Base-by-base conservation (phyloP, 2,797 vertebrate species). In the Macropus fuliginosus region DNA sequence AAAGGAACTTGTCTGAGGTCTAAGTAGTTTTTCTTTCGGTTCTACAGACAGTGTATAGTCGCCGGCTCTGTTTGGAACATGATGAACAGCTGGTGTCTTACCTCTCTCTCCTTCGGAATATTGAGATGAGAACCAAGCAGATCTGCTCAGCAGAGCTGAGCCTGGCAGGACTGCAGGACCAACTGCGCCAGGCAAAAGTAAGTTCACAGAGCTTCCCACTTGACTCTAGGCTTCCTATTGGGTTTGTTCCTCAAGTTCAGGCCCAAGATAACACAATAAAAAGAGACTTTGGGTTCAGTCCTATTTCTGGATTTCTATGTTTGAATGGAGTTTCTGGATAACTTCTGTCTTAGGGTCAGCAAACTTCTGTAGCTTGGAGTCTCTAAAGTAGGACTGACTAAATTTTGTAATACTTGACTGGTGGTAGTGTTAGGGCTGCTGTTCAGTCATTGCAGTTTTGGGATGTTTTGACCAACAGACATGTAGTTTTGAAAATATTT, bases 101-200 rank as follows among this genome's bases (percentile, higher is more conserved):
- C 95, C 98, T 99, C 18, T 99, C 99, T 95, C 98, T 99, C 98
- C 99, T 99, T 56, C 98, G 99, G 95, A 99, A 99, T 40, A 98
- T 99, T 0, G 99, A 99, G 98, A 99, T 99, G 98, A 98, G 98
- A 56, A 99, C 99, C 91, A 99, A 99, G 56, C 99, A 99, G 46
- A 98, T 98, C 97, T 99, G 99, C n/a, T 98, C 98, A 0, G 96
- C 98, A 0, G 99, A 99, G 90, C 98, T 98, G 97, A 99, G 98
- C 92, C 98, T 99, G 94, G 95, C 98, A 24, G 98, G 98, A 0
- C 98, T 99, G 94, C 99, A 99, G 0, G 99, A 99, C 94, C 98
- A 99, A 97, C 99, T 99, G 98, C 98, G 94, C 96, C 99, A 99
- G 97, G 99, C 99, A 0, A 98, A 99, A 99, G 99, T 99, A 96